Base-by-base conservation (phyloP, 1,140 invertebrate genomes). In the Thaumetopoea pityocampa region DNA sequence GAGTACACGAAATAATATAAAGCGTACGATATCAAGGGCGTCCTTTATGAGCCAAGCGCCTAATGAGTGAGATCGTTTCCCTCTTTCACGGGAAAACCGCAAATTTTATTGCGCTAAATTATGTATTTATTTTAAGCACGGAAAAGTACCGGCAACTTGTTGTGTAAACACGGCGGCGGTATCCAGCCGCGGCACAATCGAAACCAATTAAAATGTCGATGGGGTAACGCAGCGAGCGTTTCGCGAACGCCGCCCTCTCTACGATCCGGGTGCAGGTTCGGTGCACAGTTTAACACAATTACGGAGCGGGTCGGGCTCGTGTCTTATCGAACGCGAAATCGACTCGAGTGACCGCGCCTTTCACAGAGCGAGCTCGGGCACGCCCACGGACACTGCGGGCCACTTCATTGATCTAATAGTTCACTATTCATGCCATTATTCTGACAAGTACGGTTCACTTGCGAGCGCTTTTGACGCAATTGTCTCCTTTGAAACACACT, bases 301-400 rank as follows among this genome's bases (percentile, higher is more conserved):
- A 55, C 47, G 33, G 34, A 46, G 38, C 36, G 51, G 32, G 30
- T 36, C 28, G 27, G 49, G 41, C 51, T 48, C 46, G 40, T 45
- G 51, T 49, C 27, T 62, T 71, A 69, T 69, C 64, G 53, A 64
- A 61, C 63, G 67, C 67, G 42, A 67, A 58, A 64, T 61, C 60
- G 36, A 53, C 50, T 64, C 48, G 46, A 48, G 51, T 51, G 53
- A 62, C 59, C 50, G 53, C 45, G 53, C 71, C 72, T 73, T 77
- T 77, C 68, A 70, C 72, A 43, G 51, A 40, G 44, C 51, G 60
- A 51, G 51, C 27, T 22, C 28, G 40, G 55, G 48, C 54, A 63
- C 68, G 48, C 64, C 66, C 50, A 57, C 51, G 41, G 53, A 53
- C 58, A 62, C 54, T 27, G 33, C 37, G 29, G 32, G 44, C 43